Base-by-base conservation (phyloP, 1,140 invertebrate genomes). In the Formica selysi region DNA sequence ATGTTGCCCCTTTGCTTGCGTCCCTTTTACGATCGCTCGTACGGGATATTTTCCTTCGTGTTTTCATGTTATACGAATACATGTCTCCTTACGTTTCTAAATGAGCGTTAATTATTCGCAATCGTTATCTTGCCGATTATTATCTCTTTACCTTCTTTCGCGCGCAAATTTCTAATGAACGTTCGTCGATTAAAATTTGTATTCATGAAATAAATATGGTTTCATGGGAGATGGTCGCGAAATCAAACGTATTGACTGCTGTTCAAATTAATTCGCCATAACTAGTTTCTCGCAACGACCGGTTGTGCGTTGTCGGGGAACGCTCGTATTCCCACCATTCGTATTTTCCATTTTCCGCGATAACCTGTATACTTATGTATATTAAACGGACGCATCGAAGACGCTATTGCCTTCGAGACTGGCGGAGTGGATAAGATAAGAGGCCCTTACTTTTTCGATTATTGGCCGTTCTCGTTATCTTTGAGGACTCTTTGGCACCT, bases 401-500 rank as follows among this genome's bases (percentile, higher is more conserved):
- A 65, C 59, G 32, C 44, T 8, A 11, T 85, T 65, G 44, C 44
- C 32, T 64, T 78, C 73, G 19, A 38, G 36, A 83, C 54, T 29
- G 26, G 65, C 36, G 78, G 13, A 26, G 62, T 36, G 57, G 70
- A 84, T 84, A 84, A 84, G 73, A 85, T 85, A 85, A 85, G 73
- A 38, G 41, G 48, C 44, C n/a, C 44, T 85, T 85, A 85, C 19
- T 44, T 48, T 74, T 61, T 73, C 54, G 54, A 83, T 83, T 83
- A 83, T 83, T 83, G 68, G 36, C 38, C 79, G 79, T 83, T 83
- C 54, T 59, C 51, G 61, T 61, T 19, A 7, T 8, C 57, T 83
- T 54, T 19, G 68, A 61, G 61, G 86, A 44, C 86, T 83, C 86
- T 59, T 70, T 76, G 78, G 81, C 89, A 90, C 86, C 86, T 91